phyloP scores from a whole-genome alignment of 2,888 invertebrate species.

The Scrobipalpa atriplicella region DNA sequence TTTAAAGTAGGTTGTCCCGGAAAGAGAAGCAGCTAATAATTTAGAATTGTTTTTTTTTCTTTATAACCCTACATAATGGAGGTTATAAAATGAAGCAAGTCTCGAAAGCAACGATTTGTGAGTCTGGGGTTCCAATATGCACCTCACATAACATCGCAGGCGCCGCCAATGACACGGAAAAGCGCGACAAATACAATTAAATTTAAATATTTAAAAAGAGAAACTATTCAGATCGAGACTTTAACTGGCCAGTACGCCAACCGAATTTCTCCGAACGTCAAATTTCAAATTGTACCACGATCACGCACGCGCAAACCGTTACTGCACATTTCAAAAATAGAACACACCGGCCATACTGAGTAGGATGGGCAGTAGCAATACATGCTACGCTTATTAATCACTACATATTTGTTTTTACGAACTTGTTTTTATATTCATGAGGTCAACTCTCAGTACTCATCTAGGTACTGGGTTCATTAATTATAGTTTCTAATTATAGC shows the following conservation, averaged over 20 bases:
- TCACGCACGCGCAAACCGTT: slow-evolving; percentile 77
- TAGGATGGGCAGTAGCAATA: slow-evolving; percentile 67
- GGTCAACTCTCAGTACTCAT: neutral
- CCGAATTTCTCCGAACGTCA: slow-evolving; percentile 79
- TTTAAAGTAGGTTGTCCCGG: no score
- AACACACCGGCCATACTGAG: slow-evolving; percentile 79
- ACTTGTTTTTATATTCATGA: slow-evolving; percentile 18
- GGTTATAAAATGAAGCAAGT: neutral
- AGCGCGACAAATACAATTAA: slow-evolving; percentile 44
- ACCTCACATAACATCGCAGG: slow-evolving; percentile 6
- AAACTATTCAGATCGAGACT: slow-evolving; percentile 56
- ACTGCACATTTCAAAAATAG: slow-evolving; percentile 82
- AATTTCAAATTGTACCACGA: slow-evolving; percentile 75
- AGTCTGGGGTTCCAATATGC: neutral
- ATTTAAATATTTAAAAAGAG: slow-evolving; percentile 70
- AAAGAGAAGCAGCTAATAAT: no score
- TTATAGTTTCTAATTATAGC: neutral
- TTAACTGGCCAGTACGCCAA: slow-evolving; percentile 55
- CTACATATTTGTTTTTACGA: slow-evolving; percentile 69
- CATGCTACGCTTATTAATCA: slow-evolving; percentile 77
- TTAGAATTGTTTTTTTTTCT: no score
- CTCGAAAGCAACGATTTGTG: neutral
- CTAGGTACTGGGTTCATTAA: neutral
- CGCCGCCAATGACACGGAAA: slow-evolving; percentile 38
- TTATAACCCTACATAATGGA: no score